Evolutionary conservation across 2,888 invertebrate genomes (phyloP).

Genomic region (Calameuta pallipes): DNA sequence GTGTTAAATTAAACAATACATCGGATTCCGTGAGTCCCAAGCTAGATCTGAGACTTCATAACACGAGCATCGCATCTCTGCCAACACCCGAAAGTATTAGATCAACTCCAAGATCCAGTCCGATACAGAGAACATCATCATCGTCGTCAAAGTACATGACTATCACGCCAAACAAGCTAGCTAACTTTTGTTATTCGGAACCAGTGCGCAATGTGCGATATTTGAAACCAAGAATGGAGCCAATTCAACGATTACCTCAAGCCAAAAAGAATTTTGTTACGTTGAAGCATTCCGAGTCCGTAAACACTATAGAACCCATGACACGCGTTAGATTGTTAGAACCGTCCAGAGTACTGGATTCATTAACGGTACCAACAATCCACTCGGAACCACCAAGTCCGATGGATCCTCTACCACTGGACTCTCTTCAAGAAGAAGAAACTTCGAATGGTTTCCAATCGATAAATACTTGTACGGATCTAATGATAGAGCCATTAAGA

Average conservation of each 20-base stretch:
- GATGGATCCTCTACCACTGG: slow-evolving; percentile 50
- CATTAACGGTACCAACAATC: slow-evolving; percentile 49
- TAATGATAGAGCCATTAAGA: slow-evolving; percentile 11
- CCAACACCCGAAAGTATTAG: slow-evolving; percentile 32
- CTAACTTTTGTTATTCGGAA: slow-evolving; percentile 39
- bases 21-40: slow-evolving; percentile 27
- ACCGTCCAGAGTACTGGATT: slow-evolving; percentile 40
- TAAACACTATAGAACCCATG: slow-evolving; percentile 38
- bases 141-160: slow-evolving; percentile 34
- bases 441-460: slow-evolving; percentile 18
- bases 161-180: slow-evolving; percentile 51
- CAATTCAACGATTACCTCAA: slow-evolving; percentile 25
- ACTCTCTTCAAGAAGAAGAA: slow-evolving; percentile 41
- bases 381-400: slow-evolving; percentile 61
- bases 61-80: slow-evolving; percentile 36
- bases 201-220: slow-evolving; percentile 1
- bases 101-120: slow-evolving; percentile 25
- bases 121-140: slow-evolving; percentile 24
- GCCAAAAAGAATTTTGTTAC: slow-evolving; percentile 34
- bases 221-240: slow-evolving; percentile 20
- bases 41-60: slow-evolving; percentile 33
- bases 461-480: slow-evolving; percentile 8
- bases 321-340: slow-evolving; percentile 36
- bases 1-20: slow-evolving; percentile 8
- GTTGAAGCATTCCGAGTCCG: slow-evolving; percentile 48